These are phyloP conservation scores for Lordiphosa andalusiaca DNA, from an alignment of 2,888 invertebrate species.

Conservation along the genomic window DNA sequence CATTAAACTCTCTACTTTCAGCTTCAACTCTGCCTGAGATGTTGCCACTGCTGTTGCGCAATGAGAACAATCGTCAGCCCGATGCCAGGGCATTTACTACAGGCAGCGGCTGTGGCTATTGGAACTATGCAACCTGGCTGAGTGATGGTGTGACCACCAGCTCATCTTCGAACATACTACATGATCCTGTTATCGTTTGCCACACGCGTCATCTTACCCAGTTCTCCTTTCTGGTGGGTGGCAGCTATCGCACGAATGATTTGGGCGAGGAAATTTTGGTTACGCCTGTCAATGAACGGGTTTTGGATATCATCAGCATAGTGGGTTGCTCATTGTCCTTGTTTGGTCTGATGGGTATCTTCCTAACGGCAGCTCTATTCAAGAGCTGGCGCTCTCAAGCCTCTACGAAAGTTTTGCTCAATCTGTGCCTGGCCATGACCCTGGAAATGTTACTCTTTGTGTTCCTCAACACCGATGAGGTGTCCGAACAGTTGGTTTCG, in stretches of 20 bases:
- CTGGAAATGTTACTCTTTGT: constrained; percentile 82
- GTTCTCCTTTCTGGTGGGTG: constrained; percentile 82
- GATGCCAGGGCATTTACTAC: constrained; percentile 16
- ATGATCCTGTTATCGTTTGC: constrained; percentile 79
- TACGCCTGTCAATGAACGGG: constrained; percentile 79
- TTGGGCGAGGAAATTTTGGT: constrained; percentile 69
- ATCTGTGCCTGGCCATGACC: constrained; percentile 84
- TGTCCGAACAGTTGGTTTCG: constrained; percentile 63
- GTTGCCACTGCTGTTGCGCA: constrained; percentile 81
- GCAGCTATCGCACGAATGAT: constrained; percentile 76
- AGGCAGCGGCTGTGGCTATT: constrained; percentile 82
- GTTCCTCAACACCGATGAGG: constrained; percentile 74
- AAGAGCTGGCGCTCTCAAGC: constrained; percentile 84
- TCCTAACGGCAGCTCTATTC: constrained; percentile 83
- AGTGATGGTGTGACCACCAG: constrained; percentile 81
- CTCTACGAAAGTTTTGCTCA: constrained; percentile 84
- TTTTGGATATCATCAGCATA: constrained; percentile 83
- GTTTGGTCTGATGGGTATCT: constrained; percentile 83
- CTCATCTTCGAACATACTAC: constrained; percentile 32
- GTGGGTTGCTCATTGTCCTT: constrained; percentile 84
- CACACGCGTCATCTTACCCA: constrained; percentile 84
- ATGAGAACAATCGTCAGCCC: constrained; percentile 51
- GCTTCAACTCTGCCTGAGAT: constrained; percentile 81
- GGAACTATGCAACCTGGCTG: constrained; percentile 84
- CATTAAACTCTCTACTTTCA: constrained; percentile 9